A percentile compares a stretch with the other conserved stretches of the same genome.
phyloP scores from a whole-genome alignment of 2,888 invertebrate species.

The Epirrhoe alternata region DNA sequence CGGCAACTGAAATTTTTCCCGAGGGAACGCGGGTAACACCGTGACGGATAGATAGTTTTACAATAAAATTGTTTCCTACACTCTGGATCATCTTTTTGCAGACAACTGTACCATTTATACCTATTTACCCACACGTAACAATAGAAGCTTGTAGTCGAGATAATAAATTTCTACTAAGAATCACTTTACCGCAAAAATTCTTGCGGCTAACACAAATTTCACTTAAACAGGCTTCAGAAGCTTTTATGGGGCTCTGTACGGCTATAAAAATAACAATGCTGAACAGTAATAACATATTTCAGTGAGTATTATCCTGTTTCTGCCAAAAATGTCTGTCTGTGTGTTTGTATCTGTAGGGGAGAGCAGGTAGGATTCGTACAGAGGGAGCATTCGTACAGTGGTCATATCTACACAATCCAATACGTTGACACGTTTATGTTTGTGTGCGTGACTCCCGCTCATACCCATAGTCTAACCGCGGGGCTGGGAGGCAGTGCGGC shows the following conservation, averaged over 20 bases:
- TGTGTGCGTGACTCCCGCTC: too few species aligned
- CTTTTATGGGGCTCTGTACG: conserved; percentile 61
- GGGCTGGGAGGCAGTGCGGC: too few species aligned
- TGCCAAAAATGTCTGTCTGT: conserved; percentile 13
- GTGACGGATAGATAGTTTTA: too few species aligned
- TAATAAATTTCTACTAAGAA: conserved; percentile 52
- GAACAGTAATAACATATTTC: conserved; percentile 50
- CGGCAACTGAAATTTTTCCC: too few species aligned
- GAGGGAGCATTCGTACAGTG: too few species aligned
- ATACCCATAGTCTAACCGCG: too few species aligned
- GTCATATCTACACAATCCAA: too few species aligned
- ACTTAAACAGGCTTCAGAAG: conserved; percentile 63
- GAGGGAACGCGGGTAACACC: too few species aligned
- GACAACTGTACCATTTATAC: conserved; percentile 6
- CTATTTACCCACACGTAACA: conserved; percentile 31
- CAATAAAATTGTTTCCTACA: too few species aligned
- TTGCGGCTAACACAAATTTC: conserved; percentile 68
- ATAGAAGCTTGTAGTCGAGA: conserved; percentile 34
- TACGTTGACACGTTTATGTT: too few species aligned
- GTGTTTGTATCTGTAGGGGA: too few species aligned
- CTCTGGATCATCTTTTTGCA: background rate
- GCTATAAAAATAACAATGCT: conserved; percentile 65
- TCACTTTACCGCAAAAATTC: conserved; percentile 63
- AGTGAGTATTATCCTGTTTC: conserved; percentile 36
- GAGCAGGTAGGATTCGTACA: too few species aligned